phyloP scores from a whole-genome alignment of 2,888 invertebrate species.

The Synergus japonicus region DNA sequence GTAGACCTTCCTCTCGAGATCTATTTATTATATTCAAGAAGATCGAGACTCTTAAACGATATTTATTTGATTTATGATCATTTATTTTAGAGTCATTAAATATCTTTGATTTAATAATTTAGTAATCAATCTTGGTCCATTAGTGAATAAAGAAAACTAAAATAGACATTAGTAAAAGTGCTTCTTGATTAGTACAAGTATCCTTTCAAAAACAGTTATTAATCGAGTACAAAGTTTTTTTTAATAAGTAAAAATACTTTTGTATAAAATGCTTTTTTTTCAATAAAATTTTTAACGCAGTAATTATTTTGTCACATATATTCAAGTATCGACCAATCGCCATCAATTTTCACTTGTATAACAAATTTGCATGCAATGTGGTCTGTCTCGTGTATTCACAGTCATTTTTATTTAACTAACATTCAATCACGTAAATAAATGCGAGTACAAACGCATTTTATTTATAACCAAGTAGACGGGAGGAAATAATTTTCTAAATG shows the following conservation, averaged over 20 bases:
- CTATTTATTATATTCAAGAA: not conserved
- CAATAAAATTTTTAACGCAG: not conserved
- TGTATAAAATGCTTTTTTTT: no score
- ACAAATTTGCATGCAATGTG: constrained; percentile 46
- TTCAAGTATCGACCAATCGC: not conserved
- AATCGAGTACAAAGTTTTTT: not conserved
- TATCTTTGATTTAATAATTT: not conserved
- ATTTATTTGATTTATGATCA: not conserved
- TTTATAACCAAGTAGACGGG: constrained; percentile 9
- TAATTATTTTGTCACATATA: not conserved
- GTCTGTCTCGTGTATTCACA: constrained; percentile 48
- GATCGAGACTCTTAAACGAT: not conserved
- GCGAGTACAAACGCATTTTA: constrained; percentile 17
- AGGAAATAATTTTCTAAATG: constrained; percentile 6
- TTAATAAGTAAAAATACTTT: not conserved
- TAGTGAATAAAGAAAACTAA: not conserved
- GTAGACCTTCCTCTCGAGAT: not conserved
- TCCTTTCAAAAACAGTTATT: not conserved
- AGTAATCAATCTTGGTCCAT: not conserved
- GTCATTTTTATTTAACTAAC: not conserved
- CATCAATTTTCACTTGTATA: constrained; percentile 43
- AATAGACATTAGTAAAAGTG: not conserved
- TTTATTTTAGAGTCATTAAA: not conserved
- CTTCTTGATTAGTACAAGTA: not conserved
- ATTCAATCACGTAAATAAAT: not conserved